A percentile compares a stretch with the other conserved stretches of the same genome.
phyloP scores from a whole-genome alignment of 2,113 vertebrate genomes.

The Elephantulus edwardii region DNA sequence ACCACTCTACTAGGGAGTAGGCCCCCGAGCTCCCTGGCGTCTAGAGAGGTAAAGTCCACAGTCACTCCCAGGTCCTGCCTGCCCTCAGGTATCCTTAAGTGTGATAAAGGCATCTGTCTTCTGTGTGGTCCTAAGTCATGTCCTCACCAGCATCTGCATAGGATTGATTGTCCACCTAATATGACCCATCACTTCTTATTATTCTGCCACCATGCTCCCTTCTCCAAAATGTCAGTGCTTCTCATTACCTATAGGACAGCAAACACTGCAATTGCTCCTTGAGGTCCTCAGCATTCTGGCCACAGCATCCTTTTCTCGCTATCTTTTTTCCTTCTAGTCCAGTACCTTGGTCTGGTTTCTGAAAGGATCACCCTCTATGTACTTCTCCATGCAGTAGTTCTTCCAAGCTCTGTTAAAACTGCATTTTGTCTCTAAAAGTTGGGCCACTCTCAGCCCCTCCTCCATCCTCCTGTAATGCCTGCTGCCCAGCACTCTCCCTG shows the following conservation, averaged over 20 bases:
- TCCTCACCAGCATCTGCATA: background rate
- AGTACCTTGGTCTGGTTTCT: background rate
- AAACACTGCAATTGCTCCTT: background rate
- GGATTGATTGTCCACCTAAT: background rate
- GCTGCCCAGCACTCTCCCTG: background rate
- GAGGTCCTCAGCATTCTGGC: background rate
- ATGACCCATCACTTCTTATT: background rate
- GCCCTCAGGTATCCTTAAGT: background rate
- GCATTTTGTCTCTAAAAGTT: background rate
- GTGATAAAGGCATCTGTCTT: accelerated
- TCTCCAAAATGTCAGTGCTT: background rate
- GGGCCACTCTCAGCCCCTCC: accelerated
- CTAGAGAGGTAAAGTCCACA: background rate
- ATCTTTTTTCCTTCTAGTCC: background rate
- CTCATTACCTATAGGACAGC: background rate
- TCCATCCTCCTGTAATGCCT: background rate
- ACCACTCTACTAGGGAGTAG: too few relatives aligned
- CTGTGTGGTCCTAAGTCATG: background rate
- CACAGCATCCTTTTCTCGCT: background rate
- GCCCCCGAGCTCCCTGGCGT: too few relatives aligned
- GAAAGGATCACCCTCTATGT: background rate
- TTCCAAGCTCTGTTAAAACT: background rate
- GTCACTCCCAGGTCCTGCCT: background rate
- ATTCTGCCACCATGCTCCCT: background rate
- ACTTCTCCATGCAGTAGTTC: background rate